A percentile compares a stretch with the other conserved stretches of the same genome.
Evolutionary conservation across 2,888 invertebrate species (phyloP).

Genomic region (Aricia artaxerxes): DNA sequence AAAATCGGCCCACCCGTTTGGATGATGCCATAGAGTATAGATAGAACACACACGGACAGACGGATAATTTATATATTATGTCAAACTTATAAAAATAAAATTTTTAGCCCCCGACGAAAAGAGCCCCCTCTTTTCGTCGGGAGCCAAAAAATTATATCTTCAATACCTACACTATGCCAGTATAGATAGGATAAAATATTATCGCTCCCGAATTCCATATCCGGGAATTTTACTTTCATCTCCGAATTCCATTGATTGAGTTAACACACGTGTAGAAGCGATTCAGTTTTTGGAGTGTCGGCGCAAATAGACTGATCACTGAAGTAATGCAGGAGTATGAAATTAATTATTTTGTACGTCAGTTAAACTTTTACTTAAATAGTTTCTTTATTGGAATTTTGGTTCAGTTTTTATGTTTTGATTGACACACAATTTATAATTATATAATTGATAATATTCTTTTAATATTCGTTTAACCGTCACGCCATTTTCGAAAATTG

Average conservation of each 20-base stretch:
- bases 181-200: neutral
- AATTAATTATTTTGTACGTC: neutral
- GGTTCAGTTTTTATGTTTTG: neutral
- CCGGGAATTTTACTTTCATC: neutral
- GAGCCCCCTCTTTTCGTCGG: neutral
- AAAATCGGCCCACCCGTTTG: no score
- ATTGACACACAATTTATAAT: neutral
- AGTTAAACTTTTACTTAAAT: neutral
- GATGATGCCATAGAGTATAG: no score
- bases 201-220: slow-evolving; percentile 1
- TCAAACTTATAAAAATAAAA: no score
- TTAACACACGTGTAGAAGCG: neutral
- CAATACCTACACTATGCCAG: neutral
- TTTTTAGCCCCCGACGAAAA: no score
- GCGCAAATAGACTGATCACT: neutral
- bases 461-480: no score
- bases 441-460: no score
- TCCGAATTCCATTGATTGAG: neutral
- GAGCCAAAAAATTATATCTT: neutral
- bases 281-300: neutral
- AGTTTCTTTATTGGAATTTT: neutral
- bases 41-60: no score
- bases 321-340: neutral
- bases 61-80: no score
- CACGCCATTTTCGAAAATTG: no score